Base-by-base conservation (phyloP, 2,113 vertebrate species). In the Lampris megalopsis region DNA sequence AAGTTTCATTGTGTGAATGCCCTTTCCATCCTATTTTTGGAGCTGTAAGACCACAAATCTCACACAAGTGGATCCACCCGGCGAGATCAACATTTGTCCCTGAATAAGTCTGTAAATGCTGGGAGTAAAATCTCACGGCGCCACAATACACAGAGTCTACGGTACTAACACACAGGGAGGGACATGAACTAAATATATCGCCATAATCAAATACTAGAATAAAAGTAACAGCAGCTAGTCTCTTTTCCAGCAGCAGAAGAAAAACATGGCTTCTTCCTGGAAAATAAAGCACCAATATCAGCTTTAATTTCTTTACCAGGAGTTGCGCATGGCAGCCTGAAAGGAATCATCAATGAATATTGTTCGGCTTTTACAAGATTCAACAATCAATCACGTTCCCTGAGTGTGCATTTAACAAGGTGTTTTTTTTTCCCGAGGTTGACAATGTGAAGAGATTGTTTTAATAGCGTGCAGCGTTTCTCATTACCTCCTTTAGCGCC, bases 391-490 rank as follows among this genome's bases (percentile, higher is more conserved):
- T 81, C 57, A 69, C 75, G 77, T 77, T 82, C 38, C 72, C 79
- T 64, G 65, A 81, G 68, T 68, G 40, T 75, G 54, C 42, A 59
- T 58, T 69, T 73, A 84, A 89, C 77, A 81, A 87, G 72, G 50
- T 53, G 66, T 78, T 88, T 87, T 47, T 83, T 86, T 47, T 83
- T 86, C 60, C 53, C 10, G 9, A 1, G 52, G 48, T 59, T 89
- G 83, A 83, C 79, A 80, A 66, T 61, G 56, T 71, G 63, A 78
- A 71, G 68, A 63, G 71, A 80, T 71, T 69, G 79, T 86, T 77
- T 82, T 71, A 80, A 73, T 76, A 73, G 80, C 54, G 80, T 73
- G 80, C 65, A 88, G 86, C 83, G 77, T 79, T 84, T 87, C 81
- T 80, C 83, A 88, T 89, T 86, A 79, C 71, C 73, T 73, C 71